These are phyloP conservation scores for Pogonomyrmex californicus DNA, from an alignment of 1,140 invertebrate species.

Conservation along the genomic window DNA sequence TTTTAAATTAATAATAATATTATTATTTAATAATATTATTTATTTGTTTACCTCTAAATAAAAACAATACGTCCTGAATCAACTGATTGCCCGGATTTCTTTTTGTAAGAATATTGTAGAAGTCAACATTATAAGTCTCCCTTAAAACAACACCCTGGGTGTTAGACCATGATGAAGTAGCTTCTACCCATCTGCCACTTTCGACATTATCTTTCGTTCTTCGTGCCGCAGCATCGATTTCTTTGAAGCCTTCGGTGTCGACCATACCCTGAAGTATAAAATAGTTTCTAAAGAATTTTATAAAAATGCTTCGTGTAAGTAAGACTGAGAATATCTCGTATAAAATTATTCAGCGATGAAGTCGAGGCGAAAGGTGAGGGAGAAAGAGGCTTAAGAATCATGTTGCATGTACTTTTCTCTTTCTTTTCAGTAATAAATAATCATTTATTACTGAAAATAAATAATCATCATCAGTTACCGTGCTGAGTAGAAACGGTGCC, in stretches of 20 bases:
- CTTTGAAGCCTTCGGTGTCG: slow-evolving; percentile 88
- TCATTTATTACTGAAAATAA: background rate
- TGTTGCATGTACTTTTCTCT: background rate
- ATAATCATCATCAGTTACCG: slow-evolving; percentile 84
- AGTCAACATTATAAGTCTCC: slow-evolving; percentile 90
- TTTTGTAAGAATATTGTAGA: slow-evolving; percentile 93
- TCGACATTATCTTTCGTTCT: slow-evolving; percentile 87
- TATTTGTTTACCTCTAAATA: background rate
- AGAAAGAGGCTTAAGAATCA: background rate
- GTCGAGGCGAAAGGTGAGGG: background rate
- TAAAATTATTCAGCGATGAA: background rate
- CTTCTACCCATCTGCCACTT: slow-evolving; percentile 87
- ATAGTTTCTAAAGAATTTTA: slow-evolving; percentile 20
- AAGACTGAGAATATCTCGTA: background rate
- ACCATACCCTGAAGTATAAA: slow-evolving; percentile 87
- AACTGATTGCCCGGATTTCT: slow-evolving; percentile 34
- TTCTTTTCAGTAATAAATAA: background rate
- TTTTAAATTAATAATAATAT: background rate
- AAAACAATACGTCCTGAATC: background rate
- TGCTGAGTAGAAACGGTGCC: slow-evolving; percentile 91
- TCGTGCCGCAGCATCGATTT: slow-evolving; percentile 86
- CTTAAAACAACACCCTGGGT: slow-evolving; percentile 89
- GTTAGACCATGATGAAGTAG: slow-evolving; percentile 89
- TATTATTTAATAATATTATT: background rate
- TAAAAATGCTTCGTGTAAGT: background rate